Base-by-base conservation (phyloP, 2,797 vertebrate genomes). In the Cynodonichthys magdalenae region DNA sequence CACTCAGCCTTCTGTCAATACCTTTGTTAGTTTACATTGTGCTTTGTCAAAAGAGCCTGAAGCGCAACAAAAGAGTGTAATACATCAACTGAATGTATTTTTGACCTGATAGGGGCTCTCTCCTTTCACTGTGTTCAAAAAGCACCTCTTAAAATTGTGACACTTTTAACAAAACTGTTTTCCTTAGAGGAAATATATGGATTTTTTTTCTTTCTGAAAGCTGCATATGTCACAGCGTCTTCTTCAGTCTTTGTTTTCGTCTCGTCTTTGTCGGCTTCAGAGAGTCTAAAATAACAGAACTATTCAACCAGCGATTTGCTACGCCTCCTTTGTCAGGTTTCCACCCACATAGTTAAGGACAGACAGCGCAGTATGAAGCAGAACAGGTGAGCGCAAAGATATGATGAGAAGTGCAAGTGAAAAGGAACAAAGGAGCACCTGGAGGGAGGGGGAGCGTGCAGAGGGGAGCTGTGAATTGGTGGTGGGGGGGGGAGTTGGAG, bases 381-480 rank as follows among this genome's bases (percentile, higher is more conserved):
- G 63, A 80, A 66, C 1, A 14, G 59, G 36, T 58, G 49, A 55
- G 79, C 71, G 68, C 69, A 52, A 46, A 72, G 52, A 60, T 63
- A 64, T 6, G 19, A 31, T 31, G 53, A 77, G 67, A 80, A 77
- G 78, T 60, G 20, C 36, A 64, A 78, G 66, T 59, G 20, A 64
- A 48, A 84, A 56, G 71, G 73, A 89, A 87, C 82, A 89, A 90
- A 83, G 77, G 87, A 90, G 84, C 87, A 89, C 83, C 85, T 90
- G 87, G 83, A 75, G 76, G 75, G 74, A 63, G 60, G 53, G 61
- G 58, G 69, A 28, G 67, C 55, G 70, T 55, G 44, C 62, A 56
- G 31, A 64, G 61, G 59, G 71, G 69, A 66, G 54, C 39, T 49
- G 77, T 70, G 44, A 15, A n/a, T 27, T 17, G 19, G 44, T 5